phyloP scores from a whole-genome alignment of 2,888 invertebrate genomes.

The Epirrita christyi region DNA sequence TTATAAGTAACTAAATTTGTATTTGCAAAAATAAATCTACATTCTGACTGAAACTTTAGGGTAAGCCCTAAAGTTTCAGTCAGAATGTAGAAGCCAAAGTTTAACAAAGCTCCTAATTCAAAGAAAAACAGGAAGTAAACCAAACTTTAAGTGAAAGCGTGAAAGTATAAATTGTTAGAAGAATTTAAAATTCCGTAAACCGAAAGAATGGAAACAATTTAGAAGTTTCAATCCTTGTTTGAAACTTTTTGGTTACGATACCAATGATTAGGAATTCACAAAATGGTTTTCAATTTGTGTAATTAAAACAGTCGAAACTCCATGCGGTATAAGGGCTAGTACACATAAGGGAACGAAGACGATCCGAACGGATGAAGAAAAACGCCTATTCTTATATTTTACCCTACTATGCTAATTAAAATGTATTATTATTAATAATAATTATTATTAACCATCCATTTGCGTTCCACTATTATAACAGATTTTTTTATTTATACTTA shows the following conservation, averaged over 20 bases:
- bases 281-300: conserved; percentile 51
- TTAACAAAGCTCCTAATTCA: conserved; percentile 8
- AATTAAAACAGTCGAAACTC: conserved; percentile 46
- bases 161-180: conserved; percentile 13
- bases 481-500: no score
- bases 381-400: no score
- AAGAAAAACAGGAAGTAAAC: conserved; percentile 16
- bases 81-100: conserved; percentile 11
- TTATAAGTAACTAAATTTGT: no score
- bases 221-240: conserved; percentile 21
- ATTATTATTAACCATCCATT: no score
- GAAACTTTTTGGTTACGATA: conserved; percentile 24
- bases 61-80: neutral
- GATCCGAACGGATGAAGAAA: no score
- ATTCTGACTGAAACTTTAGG: no score
- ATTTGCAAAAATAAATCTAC: neutral
- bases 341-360: neutral
- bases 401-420: no score
- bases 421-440: no score
- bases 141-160: conserved; percentile 13
- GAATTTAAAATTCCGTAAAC: conserved; percentile 22
- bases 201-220: conserved; percentile 26
- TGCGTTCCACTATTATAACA: no score
- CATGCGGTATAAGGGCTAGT: conserved; percentile 2
- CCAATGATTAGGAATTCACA: conserved; percentile 44